phyloP scores from a whole-genome alignment of 1,140 invertebrate species.

The Phthorimaea operculella region DNA sequence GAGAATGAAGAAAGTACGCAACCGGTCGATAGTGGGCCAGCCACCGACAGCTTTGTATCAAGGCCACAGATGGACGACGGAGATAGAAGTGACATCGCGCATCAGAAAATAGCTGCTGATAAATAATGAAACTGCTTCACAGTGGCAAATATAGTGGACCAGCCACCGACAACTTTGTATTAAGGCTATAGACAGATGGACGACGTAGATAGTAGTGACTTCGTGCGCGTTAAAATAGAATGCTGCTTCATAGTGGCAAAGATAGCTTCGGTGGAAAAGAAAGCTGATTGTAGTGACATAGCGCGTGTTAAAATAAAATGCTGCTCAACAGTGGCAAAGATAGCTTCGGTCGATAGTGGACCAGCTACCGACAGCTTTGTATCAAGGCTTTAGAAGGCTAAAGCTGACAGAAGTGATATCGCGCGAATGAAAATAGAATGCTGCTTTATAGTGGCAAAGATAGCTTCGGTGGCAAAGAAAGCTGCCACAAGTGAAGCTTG shows the following conservation, averaged over 20 bases:
- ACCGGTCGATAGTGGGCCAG: conserved; percentile 58
- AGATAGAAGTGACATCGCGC: background rate
- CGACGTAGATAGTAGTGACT: too few species aligned
- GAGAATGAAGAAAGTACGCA: conserved; percentile 60
- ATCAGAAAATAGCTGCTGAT: background rate
- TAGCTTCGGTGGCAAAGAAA: too few species aligned
- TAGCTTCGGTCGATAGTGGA: conserved; percentile 50
- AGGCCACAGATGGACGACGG: background rate
- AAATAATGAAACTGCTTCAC: background rate
- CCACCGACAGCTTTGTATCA: conserved; percentile 6
- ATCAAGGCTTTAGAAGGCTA: background rate
- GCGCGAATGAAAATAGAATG: background rate
- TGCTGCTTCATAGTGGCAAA: background rate
- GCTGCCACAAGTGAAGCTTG: too few species aligned
- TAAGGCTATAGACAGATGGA: background rate
- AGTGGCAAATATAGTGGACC: too few species aligned
- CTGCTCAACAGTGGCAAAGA: too few species aligned
- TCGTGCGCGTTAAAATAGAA: background rate
- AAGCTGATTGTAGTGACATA: too few species aligned
- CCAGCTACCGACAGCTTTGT: conserved; percentile 20
- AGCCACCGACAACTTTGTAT: background rate
- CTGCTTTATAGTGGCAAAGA: background rate
- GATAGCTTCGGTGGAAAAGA: too few species aligned
- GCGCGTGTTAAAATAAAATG: background rate
- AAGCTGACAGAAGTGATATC: background rate